Conservation (phyloP, 2,888 invertebrate genomes). For the Acanthococcus lagerstroemiae region DNA sequence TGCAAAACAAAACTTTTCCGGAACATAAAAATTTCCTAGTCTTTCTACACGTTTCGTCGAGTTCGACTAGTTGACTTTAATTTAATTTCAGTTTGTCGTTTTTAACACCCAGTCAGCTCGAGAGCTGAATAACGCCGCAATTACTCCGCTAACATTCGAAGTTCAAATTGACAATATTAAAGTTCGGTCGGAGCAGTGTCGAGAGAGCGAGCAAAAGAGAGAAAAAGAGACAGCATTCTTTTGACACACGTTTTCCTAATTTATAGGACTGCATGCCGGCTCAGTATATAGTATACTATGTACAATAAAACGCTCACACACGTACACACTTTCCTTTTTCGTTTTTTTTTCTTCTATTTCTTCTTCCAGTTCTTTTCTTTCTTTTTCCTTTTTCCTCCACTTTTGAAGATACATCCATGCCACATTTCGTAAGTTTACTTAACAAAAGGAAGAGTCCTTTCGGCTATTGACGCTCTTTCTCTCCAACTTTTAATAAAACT, state of each 20-base stretch:
- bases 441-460: constrained; percentile 29
- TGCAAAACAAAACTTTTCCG: too few species aligned
- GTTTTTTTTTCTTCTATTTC: constrained; percentile 7
- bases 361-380: neutral
- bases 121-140: too few species aligned
- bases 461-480: constrained; percentile 43
- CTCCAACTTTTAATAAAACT: constrained; percentile 49
- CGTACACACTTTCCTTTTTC: constrained; percentile 18
- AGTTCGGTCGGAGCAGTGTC: too few species aligned
- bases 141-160: too few species aligned
- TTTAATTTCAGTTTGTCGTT: too few species aligned
- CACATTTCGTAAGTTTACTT: constrained; percentile 27
- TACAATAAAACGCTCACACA: neutral
- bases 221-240: neutral
- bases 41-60: too few species aligned
- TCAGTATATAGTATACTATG: too few species aligned
- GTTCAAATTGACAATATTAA: too few species aligned
- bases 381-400: neutral
- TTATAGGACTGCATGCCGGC: neutral
- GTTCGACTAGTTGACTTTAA: too few species aligned
- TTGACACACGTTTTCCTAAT: constrained; percentile 17
- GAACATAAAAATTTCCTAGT: too few species aligned
- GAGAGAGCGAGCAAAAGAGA: too few species aligned
- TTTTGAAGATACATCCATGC: constrained; percentile 20
- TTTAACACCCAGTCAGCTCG: too few species aligned